Base-by-base conservation (phyloP, 1,140 invertebrate species). In the Drosophila tristis region DNA sequence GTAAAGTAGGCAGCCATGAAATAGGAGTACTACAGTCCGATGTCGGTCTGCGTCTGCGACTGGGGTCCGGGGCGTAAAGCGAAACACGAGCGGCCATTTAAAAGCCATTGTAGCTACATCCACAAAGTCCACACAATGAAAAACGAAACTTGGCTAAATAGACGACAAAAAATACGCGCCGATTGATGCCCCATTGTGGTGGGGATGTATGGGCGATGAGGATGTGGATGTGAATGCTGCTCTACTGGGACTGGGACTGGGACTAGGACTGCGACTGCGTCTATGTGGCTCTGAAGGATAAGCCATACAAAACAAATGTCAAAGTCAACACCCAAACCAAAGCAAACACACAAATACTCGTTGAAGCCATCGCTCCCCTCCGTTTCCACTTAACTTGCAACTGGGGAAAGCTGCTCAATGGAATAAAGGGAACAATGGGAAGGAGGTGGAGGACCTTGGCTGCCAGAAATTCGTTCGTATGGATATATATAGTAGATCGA, bases 271-370 rank as follows among this genome's bases (percentile, higher is more conserved):
- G 23, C 23, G 50, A 16, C 23, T 44, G 31, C 5, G 25, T 9
- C 29, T 73, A 20, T 44, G 63, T 48, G 70, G 66, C 51, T 82
- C 78, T 75, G 79, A 89, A 89, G 84, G 84, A 84, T 87, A 87
- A 87, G 84, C 84, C 63, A 67, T 68, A 89, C 84, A 87, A 87
- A 87, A 87, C 84, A 87, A 87, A 87, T 87, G 84, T 89, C 84
- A 87, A 87, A 89, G 84, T 87, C 84, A 89, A 87, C 76, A 89
- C 84, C 72, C 63, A 73, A 79, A 76, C 65, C 84, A 87, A 75
- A 65, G 67, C 67, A 66, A 70, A 78, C 65, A 78, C 58, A 60
- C 64, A 68, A 29, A 54, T 51, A 66, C 35, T 25, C 15, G 29
- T 65, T 50, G 44, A 44, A 70, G 48, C 67, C 53, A 44, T 47